Percentiles rank a stretch among this genome's conserved stretches.
Conservation (phyloP, 2,113 vertebrate genomes). For the Forbesichthys papilliferus region DNA sequence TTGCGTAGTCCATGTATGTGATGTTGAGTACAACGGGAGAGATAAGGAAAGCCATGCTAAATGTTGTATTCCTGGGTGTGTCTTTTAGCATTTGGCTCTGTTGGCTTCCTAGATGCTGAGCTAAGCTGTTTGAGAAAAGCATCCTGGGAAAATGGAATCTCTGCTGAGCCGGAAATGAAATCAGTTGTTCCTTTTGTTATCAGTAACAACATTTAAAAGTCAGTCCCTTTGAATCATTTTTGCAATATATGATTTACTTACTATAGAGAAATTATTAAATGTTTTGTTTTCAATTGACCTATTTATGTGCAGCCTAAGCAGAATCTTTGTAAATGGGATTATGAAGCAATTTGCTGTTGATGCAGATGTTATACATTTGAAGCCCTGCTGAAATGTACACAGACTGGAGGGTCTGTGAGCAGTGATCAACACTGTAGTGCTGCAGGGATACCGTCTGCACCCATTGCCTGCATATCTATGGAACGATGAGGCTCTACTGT, state of each 20-base stretch:
- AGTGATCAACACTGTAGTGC: conserved; percentile 45
- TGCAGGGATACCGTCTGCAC: conserved; percentile 2
- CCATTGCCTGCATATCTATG: conserved; percentile 39
- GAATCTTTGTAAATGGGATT: conserved; percentile 78
- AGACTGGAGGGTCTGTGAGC: conserved; percentile 67
- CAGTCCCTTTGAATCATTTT: conserved; percentile 68
- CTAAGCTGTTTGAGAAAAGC: conserved; percentile 77
- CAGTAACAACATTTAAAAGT: conserved; percentile 63
- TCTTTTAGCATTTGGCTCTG: conserved; percentile 42
- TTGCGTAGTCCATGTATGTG: conserved; percentile 47
- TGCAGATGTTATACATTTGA: conserved; percentile 73
- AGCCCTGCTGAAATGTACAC: conserved; percentile 68
- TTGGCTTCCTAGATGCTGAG: conserved; percentile 76
- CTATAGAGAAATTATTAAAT: conserved; percentile 70
- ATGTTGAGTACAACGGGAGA: conserved; percentile 65
- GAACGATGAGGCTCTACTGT: conserved; percentile 51
- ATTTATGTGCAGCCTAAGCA: conserved; percentile 75
- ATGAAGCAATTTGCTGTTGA: conserved; percentile 75
- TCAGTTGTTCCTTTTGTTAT: conserved; percentile 78
- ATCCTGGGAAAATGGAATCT: conserved; percentile 72
- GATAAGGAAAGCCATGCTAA: conserved; percentile 62
- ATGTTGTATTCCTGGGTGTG: conserved; percentile 75
- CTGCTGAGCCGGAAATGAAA: conserved; percentile 75
- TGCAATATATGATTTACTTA: conserved; percentile 74
- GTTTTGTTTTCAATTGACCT: conserved; percentile 13